Percentiles rank a stretch among this genome's conserved stretches.
phyloP scores from a whole-genome alignment of 2,113 vertebrate species.

The Phaethon lepturus region DNA sequence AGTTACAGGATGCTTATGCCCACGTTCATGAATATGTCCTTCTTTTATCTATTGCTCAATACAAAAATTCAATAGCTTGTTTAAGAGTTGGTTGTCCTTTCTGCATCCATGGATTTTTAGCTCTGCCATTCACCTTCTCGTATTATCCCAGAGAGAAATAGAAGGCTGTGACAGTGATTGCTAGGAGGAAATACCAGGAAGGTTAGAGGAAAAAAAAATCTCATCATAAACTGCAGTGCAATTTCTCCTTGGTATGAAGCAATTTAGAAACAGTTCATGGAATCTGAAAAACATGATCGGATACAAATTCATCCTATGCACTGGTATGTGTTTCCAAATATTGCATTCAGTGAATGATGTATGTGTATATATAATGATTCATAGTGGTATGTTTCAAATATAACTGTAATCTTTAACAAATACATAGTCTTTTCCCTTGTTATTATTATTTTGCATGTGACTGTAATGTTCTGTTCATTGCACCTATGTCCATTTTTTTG shows the following conservation, averaged over 20 bases:
- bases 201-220: not conserved
- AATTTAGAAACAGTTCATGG: slow-evolving; percentile 13
- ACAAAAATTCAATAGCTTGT: not conserved
- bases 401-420: not conserved
- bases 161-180: not conserved
- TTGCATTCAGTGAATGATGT: not conserved
- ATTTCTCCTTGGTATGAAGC: not conserved
- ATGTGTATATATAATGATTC: not conserved
- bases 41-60: not conserved
- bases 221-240: not conserved
- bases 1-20: not conserved
- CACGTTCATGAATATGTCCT: not conserved
- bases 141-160: not conserved
- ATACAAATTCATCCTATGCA: not conserved
- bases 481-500: not conserved
- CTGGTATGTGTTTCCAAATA: not conserved
- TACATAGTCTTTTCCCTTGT: not conserved
- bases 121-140: not conserved
- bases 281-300: not conserved
- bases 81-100: not conserved
- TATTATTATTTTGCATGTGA: not conserved
- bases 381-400: not conserved
- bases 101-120: not conserved
- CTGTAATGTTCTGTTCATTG: not conserved
- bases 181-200: not conserved